Base-by-base conservation (phyloP, 2,888 invertebrate species). In the Bellardia pandia region DNA sequence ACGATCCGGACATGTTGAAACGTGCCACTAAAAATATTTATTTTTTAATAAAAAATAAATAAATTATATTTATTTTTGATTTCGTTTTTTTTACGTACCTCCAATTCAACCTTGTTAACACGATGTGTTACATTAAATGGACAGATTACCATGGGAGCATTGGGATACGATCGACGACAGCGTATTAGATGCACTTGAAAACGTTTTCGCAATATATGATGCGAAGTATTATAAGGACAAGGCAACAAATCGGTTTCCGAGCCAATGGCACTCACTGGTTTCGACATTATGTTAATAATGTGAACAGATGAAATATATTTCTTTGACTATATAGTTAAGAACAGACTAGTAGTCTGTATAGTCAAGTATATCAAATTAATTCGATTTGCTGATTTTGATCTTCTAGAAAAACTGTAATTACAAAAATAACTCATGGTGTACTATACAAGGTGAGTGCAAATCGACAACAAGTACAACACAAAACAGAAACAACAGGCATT, bases 211-310 rank as follows among this genome's bases (percentile, higher is more conserved):
- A 89, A 51, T 82, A 90, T 89, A 48, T 74, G 72, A 85, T 90
- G 95, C 0, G 94, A 86, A n/a, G 88, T 88, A 85, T 95, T 93
- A 90, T 95, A 95, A 0, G 95, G 95, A 71, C 95, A 95, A 0
- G 93, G 91, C 14, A 94, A 88, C 88, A 94, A 86, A 33, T 94
- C 92, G 14, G 87, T 88, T 56, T 89, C 89, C 0, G 16, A 62
- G 30, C 87, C 89, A 13, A 81, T 60, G 14, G 87, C 74, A 56
- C 86, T 88, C 2, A 79, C 60, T 45, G 88, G 88, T 56, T 84
- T 83, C 9, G 64, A 60, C 79, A 82, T 78, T 64, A 45, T 9
- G 45, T 13, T 45, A 45, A 42, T 68, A 8, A 42, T 33, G 3
- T 58, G 14, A 14, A 23, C 23, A 0, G 9, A 2, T 1, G 8